Evolutionary conservation across 2,113 vertebrate species (phyloP).

Genomic region (Cochlearius cochlearius): DNA sequence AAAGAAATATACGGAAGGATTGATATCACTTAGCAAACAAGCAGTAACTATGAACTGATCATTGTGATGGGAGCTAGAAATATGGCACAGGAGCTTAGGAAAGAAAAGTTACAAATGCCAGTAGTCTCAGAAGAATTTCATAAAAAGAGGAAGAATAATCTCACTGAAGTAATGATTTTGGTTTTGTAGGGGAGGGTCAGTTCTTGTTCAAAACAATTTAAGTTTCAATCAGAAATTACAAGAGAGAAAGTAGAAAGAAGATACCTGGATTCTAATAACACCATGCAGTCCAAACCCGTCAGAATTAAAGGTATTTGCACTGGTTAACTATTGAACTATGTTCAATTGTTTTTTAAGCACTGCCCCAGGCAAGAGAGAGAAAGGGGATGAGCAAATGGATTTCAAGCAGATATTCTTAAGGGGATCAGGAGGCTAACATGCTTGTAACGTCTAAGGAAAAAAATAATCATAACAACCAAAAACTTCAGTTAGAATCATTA

Average conservation of each 20-base stretch:
- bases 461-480: not conserved
- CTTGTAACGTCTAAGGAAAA: not conserved
- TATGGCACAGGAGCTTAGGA: not conserved
- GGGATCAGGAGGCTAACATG: not conserved
- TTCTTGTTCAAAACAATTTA: not conserved
- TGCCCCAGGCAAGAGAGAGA: not conserved
- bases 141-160: not conserved
- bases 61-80: not conserved
- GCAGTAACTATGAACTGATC: not conserved
- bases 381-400: not conserved
- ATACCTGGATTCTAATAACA: not conserved
- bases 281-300: not conserved
- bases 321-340: not conserved
- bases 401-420: not conserved
- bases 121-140: not conserved
- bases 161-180: not conserved
- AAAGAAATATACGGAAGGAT: not conserved
- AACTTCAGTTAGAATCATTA: not conserved
- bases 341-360: not conserved
- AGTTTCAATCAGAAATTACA: not conserved
- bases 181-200: not conserved
- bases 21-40: not conserved
- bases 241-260: not conserved
- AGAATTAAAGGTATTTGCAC: not conserved
- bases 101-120: not conserved